Evolutionary conservation across 2,113 vertebrate species (phyloP), one percentile per base, ranked within the genome.

Genomic region (Lampris megalopsis): DNA sequence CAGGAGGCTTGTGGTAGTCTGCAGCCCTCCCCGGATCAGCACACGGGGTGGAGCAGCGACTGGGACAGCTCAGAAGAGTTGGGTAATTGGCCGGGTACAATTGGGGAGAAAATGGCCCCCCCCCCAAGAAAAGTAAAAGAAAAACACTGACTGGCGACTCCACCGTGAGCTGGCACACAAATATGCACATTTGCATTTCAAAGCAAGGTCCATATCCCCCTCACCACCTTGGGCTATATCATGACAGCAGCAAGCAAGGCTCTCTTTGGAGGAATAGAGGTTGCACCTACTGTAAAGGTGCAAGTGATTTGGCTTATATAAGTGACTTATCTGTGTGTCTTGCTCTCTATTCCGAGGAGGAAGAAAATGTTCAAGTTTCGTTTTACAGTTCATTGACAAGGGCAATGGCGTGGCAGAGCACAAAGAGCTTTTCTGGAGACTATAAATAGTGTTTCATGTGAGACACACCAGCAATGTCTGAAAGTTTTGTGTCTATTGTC

Each of bases 401-500:
- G 42, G 58, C 38, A 52, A 47, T 41, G 52, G 2, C 77, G 76
- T 63, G 68, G 71, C 81, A 62, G 3, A 49, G 63, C 73, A 81
- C 57, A 40, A 42, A 81, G 65, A 78, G 77, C 78, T 76, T 82
- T 90, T 81, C 57, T 72, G 42, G 48, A 43, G 73, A 73, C 80
- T 92, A 92, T 90, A 87, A 90, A 91, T 93, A 93, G 84, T 77
- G 75, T 80, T 50, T 77, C 73, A 80, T 77, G 57, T 72, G 75
- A 78, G 54, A 85, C 62, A 82, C 49, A 42, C 45, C 24, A 43
- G 9, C 41, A 59, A 71, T 76, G 74, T 81, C 83, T 65, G 79
- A 50, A 80, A 77, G 62, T 65, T 72, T 6, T 77, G 43, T 84
- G 47, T 72, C 38, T 75, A 65, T 68, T 77, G 5, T 60, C 68